Evolutionary conservation across 2,888 invertebrate species (phyloP).

Genomic region (Euplagia quadripunctaria): DNA sequence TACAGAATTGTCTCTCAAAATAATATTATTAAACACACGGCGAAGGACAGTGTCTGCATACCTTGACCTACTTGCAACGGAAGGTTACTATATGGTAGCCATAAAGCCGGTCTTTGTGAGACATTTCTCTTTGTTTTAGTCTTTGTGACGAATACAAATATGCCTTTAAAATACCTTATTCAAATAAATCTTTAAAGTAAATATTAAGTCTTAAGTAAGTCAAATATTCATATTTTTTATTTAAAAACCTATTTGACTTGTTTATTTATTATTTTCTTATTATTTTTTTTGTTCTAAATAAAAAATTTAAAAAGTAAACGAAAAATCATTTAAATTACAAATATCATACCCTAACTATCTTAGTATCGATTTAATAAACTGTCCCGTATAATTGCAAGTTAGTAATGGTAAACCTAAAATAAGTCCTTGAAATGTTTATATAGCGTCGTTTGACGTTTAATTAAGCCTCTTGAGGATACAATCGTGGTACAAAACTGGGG

Average conservation of each 20-base stretch:
- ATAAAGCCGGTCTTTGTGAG: background rate
- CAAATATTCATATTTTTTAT: no score
- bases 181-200: background rate
- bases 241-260: no score
- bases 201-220: no score
- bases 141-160: background rate
- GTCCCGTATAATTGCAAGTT: background rate
- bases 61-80: slow-evolving; percentile 46
- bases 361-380: background rate
- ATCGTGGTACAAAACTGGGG: slow-evolving; percentile 19
- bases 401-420: slow-evolving; percentile 9
- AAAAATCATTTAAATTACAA: no score
- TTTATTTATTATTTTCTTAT: no score
- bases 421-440: slow-evolving; percentile 1
- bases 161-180: background rate
- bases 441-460: slow-evolving; percentile 19
- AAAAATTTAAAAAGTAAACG: no score
- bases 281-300: no score
- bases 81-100: slow-evolving; percentile 20
- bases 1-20: no score
- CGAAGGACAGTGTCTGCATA: slow-evolving; percentile 31
- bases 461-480: slow-evolving; percentile 17
- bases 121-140: background rate
- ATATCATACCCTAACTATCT: background rate
- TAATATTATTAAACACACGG: background rate